These are phyloP conservation scores for Hyaena hyaena DNA, from an alignment of 2,113 vertebrate genomes.

Conservation along the genomic window DNA sequence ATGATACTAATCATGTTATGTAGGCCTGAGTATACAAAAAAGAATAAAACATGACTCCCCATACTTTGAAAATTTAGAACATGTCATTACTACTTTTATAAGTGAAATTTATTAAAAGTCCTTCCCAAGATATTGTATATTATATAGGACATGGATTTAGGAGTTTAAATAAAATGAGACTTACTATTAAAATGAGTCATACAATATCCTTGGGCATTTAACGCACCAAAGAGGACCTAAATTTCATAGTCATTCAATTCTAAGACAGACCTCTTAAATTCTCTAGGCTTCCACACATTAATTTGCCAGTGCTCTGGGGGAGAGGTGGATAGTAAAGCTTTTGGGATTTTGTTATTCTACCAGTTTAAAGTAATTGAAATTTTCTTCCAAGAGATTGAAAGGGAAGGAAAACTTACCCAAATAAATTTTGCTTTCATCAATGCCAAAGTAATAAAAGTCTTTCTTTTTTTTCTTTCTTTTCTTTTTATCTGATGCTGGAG, in stretches of 20 bases:
- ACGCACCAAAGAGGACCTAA: not conserved
- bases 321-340: slow-evolving; percentile 45
- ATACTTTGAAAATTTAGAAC: not conserved
- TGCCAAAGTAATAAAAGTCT: slow-evolving; percentile 38
- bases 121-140: not conserved
- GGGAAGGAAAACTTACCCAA: slow-evolving; percentile 1
- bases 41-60: not conserved
- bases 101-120: slow-evolving; percentile 39
- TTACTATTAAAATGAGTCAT: slow-evolving; percentile 51
- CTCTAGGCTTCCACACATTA: slow-evolving; percentile 22
- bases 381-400: slow-evolving; percentile 51
- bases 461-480: not conserved
- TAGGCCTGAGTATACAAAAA: not conserved
- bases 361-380: slow-evolving; percentile 61
- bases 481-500: not conserved
- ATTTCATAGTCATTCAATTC: slow-evolving; percentile 47
- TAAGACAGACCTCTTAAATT: slow-evolving; percentile 63
- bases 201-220: slow-evolving; percentile 39
- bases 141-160: slow-evolving; percentile 12
- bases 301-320: slow-evolving; percentile 39
- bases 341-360: slow-evolving; percentile 53
- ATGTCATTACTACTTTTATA: not conserved
- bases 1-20: not conserved
- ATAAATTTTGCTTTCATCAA: slow-evolving; percentile 61
- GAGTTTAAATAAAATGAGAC: slow-evolving; percentile 24